Evolutionary conservation across 2,888 invertebrate genomes (phyloP).

Genomic region (Strigamia crassipes): DNA sequence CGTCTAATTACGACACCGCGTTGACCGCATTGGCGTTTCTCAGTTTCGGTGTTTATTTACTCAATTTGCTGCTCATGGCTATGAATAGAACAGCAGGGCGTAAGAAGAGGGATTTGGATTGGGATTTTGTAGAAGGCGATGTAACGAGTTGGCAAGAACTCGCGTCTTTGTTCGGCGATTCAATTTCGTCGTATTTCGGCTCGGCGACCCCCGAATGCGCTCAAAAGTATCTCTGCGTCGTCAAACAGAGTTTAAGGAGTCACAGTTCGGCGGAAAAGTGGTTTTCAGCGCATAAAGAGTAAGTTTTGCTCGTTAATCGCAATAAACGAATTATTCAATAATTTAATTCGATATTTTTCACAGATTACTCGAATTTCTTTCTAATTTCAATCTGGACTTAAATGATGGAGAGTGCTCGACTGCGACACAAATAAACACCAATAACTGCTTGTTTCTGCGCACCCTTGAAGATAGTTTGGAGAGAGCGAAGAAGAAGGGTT

Average conservation of each 20-base stretch:
- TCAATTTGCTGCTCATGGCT: constrained; percentile 47
- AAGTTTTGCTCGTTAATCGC: too few relatives aligned
- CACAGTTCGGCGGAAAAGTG: neutral
- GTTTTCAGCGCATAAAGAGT: neutral
- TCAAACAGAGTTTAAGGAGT: constrained; percentile 3
- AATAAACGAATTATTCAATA: too few relatives aligned
- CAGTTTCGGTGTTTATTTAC: constrained; percentile 49
- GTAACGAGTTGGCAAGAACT: constrained; percentile 1
- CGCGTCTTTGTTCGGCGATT: neutral
- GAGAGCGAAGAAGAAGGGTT: neutral
- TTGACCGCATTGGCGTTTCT: constrained; percentile 48
- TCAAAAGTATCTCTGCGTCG: neutral
- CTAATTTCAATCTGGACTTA: neutral
- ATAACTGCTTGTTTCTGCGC: neutral
- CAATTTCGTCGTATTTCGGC: neutral
- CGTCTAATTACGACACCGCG: constrained; percentile 48
- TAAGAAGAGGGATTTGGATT: neutral
- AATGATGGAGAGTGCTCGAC: neutral
- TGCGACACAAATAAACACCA: neutral
- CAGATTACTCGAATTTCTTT: neutral
- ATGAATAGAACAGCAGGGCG: constrained; percentile 43
- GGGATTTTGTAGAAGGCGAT: constrained; percentile 22
- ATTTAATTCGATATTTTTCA: too few relatives aligned
- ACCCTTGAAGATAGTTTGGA: neutral
- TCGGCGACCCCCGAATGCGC: neutral